Conservation (phyloP, 2,113 vertebrate genomes). For the Carettochelys insculpta region DNA sequence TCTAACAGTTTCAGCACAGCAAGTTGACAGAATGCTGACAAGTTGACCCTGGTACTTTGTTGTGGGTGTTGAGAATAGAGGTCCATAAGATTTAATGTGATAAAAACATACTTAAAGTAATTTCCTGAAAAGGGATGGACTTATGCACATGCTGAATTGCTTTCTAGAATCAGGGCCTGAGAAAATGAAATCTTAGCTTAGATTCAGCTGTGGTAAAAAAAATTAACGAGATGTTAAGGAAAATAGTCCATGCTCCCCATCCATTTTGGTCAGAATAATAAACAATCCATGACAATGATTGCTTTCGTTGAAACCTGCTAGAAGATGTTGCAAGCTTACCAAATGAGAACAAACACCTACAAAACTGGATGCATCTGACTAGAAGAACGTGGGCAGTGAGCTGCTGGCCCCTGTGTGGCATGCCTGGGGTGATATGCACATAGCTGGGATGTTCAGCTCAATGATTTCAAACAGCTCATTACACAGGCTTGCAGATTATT, state of each 20-base stretch:
- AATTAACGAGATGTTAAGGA: neutral
- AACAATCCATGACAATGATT: slow-evolving; percentile 13
- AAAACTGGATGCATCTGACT: neutral
- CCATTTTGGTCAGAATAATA: neutral
- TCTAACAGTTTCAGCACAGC: neutral
- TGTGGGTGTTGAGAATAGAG: neutral
- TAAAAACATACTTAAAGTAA: neutral
- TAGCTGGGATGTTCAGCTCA: neutral
- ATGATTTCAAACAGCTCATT: neutral
- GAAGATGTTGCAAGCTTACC: neutral
- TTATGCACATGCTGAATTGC: neutral
- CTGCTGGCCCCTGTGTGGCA: neutral
- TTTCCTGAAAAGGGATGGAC: neutral
- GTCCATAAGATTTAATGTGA: neutral
- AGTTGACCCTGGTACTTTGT: neutral
- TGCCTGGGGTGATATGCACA: neutral
- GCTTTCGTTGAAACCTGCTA: slow-evolving; percentile 6
- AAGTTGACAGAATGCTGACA: neutral
- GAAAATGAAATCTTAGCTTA: neutral
- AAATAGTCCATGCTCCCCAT: neutral
- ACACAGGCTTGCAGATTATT: neutral
- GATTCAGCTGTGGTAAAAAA: neutral
- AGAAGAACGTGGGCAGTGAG: neutral
- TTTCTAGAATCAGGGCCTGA: neutral
- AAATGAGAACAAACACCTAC: neutral